Percentiles rank a stretch among this genome's conserved stretches.
Conservation (phyloP, 2,797 vertebrate species). For the Enoplosus armatus region DNA sequence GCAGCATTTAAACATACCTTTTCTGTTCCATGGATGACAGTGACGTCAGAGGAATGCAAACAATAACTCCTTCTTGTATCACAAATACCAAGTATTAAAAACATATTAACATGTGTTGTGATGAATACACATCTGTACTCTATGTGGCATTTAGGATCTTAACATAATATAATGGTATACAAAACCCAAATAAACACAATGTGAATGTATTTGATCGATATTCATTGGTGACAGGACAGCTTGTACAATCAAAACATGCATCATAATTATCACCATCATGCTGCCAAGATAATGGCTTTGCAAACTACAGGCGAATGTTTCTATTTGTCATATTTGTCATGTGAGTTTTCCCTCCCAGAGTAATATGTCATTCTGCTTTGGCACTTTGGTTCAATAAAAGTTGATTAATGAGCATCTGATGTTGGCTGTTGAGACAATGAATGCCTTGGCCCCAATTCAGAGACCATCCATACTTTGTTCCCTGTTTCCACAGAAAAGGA, state of each 20-base stretch:
- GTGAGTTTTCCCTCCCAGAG: slow-evolving; percentile 50
- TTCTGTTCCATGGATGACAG: slow-evolving; percentile 41
- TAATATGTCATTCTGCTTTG: slow-evolving; percentile 63
- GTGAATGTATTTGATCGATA: slow-evolving; percentile 36
- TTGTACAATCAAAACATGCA: slow-evolving; percentile 63
- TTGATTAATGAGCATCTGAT: slow-evolving; percentile 64
- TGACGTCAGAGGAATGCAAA: neutral
- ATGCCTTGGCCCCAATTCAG: slow-evolving; percentile 34
- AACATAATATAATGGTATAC: neutral
- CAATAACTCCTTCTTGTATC: neutral
- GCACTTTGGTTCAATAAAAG: slow-evolving; percentile 63
- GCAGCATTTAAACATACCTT: slow-evolving; percentile 41
- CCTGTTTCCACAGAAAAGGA: slow-evolving; percentile 35
- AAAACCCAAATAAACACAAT: slow-evolving; percentile 3
- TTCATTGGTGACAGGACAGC: slow-evolving; percentile 37
- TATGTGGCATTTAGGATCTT: neutral
- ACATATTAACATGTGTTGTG: neutral
- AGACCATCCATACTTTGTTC: slow-evolving; percentile 23
- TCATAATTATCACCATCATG: slow-evolving; percentile 63
- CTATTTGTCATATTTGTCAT: slow-evolving; percentile 65
- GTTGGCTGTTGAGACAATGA: slow-evolving; percentile 38
- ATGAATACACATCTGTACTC: neutral
- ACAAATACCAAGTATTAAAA: neutral
- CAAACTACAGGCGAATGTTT: slow-evolving; percentile 63
- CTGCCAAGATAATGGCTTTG: slow-evolving; percentile 56